Conservation (phyloP, 2,113 vertebrate genomes). For the Corynorhinus townsendii region DNA sequence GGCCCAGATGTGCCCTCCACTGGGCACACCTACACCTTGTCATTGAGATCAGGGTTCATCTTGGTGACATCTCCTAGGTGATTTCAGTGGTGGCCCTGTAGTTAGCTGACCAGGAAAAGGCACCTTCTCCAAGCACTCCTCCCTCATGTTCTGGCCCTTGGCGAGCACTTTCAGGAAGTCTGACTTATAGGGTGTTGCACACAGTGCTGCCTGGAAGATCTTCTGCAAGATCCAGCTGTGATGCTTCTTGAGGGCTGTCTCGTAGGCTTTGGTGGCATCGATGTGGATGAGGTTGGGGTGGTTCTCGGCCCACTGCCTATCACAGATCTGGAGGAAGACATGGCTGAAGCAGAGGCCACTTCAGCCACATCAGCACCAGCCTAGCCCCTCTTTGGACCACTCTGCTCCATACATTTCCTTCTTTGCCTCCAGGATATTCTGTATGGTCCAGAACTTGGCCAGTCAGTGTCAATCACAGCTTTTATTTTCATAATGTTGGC, state of each 20-base stretch:
- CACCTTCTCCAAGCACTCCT: constrained; percentile 94
- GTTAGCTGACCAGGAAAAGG: constrained; percentile 91
- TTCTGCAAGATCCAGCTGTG: constrained; percentile 96
- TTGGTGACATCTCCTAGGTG: constrained; percentile 93
- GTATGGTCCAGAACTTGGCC: constrained; percentile 88
- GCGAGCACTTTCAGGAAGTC: constrained; percentile 94
- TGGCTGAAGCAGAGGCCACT: constrained; percentile 95
- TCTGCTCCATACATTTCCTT: constrained; percentile 90
- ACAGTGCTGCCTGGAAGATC: constrained; percentile 90
- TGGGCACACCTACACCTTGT: constrained; percentile 83
- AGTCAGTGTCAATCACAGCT: constrained; percentile 88
- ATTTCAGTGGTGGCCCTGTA: constrained; percentile 89
- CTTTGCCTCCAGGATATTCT: constrained; percentile 93
- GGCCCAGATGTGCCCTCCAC: not conserved
- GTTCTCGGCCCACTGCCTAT: constrained; percentile 90
- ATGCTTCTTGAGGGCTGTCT: constrained; percentile 90
- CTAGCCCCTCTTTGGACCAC: constrained; percentile 93
- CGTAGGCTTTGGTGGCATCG: constrained; percentile 93
- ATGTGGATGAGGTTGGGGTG: constrained; percentile 94
- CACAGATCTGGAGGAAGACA: constrained; percentile 93
- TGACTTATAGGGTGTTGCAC: constrained; percentile 89
- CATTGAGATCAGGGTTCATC: constrained; percentile 93
- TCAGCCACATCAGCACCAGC: constrained; percentile 90
- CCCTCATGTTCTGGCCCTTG: constrained; percentile 92
- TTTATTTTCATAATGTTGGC: constrained; percentile 97